Conservation (phyloP, 2,888 invertebrate genomes). For the Thelaira solivaga region DNA sequence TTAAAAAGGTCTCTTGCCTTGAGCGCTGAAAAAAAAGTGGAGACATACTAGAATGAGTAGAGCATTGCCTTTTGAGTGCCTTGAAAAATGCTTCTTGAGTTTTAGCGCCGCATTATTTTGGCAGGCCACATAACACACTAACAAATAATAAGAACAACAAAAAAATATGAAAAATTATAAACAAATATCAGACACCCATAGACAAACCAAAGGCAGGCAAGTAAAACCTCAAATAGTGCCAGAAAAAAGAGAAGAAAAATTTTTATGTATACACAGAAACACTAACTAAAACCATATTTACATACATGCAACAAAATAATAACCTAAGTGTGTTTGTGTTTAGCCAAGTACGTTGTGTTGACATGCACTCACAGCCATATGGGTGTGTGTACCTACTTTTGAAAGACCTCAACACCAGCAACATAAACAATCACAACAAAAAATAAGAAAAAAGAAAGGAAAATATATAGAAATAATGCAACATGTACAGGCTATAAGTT, state of each 20-base stretch:
- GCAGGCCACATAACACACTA: background rate
- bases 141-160: slow-evolving; percentile 11
- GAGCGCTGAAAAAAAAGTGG: no score
- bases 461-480: slow-evolving; percentile 2
- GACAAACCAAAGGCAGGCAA: slow-evolving; percentile 13
- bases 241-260: background rate
- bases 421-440: slow-evolving; percentile 10
- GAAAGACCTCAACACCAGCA: slow-evolving; percentile 44
- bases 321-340: background rate
- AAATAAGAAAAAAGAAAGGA: background rate
- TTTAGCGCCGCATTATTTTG: no score
- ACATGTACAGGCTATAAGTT: slow-evolving; percentile 11
- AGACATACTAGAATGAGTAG: no score
- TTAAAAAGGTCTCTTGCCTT: no score
- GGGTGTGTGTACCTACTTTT: slow-evolving; percentile 25
- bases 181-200: slow-evolving; percentile 43
- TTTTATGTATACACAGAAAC: no score
- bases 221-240: slow-evolving; percentile 29
- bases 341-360: slow-evolving; percentile 36
- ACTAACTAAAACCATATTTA: slow-evolving; percentile 49
- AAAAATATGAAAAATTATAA: slow-evolving; percentile 32
- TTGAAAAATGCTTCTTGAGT: no score
- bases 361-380: slow-evolving; percentile 39
- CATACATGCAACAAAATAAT: slow-evolving; percentile 59
- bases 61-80: no score